Evolutionary conservation across 2,888 invertebrate genomes (phyloP), one percentile per base, ranked within the genome.

Genomic region (Mythimna impura): DNA sequence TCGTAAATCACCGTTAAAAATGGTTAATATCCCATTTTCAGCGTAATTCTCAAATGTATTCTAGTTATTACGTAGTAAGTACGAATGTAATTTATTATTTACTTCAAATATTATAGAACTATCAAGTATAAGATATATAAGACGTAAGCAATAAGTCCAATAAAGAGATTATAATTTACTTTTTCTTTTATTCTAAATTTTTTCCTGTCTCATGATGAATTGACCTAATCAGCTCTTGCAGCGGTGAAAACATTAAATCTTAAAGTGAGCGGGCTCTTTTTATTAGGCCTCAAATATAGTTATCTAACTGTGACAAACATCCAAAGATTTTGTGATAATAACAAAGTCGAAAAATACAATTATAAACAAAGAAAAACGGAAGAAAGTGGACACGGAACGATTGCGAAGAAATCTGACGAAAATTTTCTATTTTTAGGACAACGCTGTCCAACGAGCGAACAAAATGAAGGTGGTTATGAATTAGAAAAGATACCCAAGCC

Each of bases 381-480:
- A 40, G 4, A 65, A 47, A 58, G 40, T 47, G 75, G 50, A 12
- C 40, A 63, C 30, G 63, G 70, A 71, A 60, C 63, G 65, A 77
- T 65, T 47, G 34, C 20, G 66, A 78, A 76, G 83, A 73, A 73
- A 84, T 85, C 87, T 88, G 87, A 89, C 88, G 77, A 78, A 80
- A 86, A 87, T 94, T 95, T 95, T 95, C 92, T 95, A 93, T 96
- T 96, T 96, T 94, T 96, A 96, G 96, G 96, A 89, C 82, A 75
- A 84, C 86, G 86, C 80, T 89, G 89, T 84, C 88, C 90, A 87
- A 89, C 86, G 84, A 87, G 86, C 84, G 89, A 88, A 84, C 87
- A 90, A 76, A 76, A 88, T 71, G 87, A 88, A 71, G 82, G 78
- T 63, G 80, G 73, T 58, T 83, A 79, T 64, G 80, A 68, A 79